Base-by-base conservation (phyloP, 2,797 vertebrate species). In the Bradypodion pumilum region DNA sequence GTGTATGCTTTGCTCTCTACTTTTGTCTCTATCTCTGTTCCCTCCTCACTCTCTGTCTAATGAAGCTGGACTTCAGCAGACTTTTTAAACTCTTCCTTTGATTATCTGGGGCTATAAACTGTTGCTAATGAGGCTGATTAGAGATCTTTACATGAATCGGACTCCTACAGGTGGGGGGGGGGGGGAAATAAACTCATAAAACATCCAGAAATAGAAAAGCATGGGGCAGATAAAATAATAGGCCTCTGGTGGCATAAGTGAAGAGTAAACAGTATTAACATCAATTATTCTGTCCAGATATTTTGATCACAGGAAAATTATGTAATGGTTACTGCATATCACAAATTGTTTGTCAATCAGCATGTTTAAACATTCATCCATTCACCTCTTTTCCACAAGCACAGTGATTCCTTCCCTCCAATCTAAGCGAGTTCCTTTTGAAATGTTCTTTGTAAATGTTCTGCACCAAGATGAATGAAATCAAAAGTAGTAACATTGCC, bases 401-500 rank as follows among this genome's bases (percentile, higher is more conserved):
- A 35, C 25, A 78, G 40, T 1, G 1, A 49, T 29, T 32, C 16
- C n/a, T 4, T 66, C 73, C 35, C 66, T 40, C 7, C 59, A 23
- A n/a, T 7, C 27, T 12, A 32, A 76, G 83, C 81, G 42, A 60
- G 62, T 13, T 37, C 19, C 4, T 44, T 66, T 59, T 59, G 52
- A 72, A 80, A 72, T 37, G 7, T 13, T 49, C 49, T 46, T 49
- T 49, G 46, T 49, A 49, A 49, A 49, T n/a, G 46, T 49, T 49
- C 46, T 49, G 46, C 46, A 49, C 46, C 46, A 49, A 13, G 46
- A 49, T 49, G 49, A 13, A 49, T 65, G 63, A 65, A 65, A 65
- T 65, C n/a, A 65, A n/a, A 65, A 65, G 72, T 72, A 13, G 23
- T 83, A 75, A 8, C n/a, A 0, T 85, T 87, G 77, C 88, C n/a